Percentiles rank a stretch among this genome's conserved stretches.
Conservation (phyloP, 2,888 invertebrate genomes). For the Ligdia adustata region DNA sequence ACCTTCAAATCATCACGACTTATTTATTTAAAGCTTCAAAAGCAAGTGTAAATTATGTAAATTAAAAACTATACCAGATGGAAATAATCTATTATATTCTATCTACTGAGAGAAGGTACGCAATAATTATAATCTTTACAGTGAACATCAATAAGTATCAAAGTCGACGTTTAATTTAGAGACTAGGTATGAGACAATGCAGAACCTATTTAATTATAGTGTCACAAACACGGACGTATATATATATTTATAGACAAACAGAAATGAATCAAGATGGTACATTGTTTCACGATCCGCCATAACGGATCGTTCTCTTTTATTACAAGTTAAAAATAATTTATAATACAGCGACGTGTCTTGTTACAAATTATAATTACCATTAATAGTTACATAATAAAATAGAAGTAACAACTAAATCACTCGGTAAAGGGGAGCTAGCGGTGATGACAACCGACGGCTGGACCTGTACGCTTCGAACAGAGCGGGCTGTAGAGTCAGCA, state of each 20-base stretch:
- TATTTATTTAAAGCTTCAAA: slow-evolving; percentile 15
- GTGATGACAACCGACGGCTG: neutral
- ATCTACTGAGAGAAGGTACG: no score
- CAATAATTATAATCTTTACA: neutral
- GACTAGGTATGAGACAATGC: neutral
- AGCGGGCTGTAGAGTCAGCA: no score
- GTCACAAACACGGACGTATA: slow-evolving; percentile 14
- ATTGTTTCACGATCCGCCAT: slow-evolving; percentile 33
- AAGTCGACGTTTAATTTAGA: neutral
- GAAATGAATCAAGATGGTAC: slow-evolving; percentile 34
- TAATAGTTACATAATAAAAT: slow-evolving; percentile 37
- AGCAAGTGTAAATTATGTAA: slow-evolving; percentile 6
- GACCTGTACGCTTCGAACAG: neutral
- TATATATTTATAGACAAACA: no score
- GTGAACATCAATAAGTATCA: slow-evolving; percentile 2
- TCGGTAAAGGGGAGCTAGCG: slow-evolving; percentile 32
- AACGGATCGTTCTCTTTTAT: slow-evolving; percentile 34
- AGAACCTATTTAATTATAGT: neutral
- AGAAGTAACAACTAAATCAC: slow-evolving; percentile 37
- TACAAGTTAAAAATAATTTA: slow-evolving; percentile 38
- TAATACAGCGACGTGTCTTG: slow-evolving; percentile 38
- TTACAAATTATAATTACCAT: slow-evolving; percentile 39
- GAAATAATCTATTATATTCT: no score
- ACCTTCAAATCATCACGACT: slow-evolving; percentile 1
- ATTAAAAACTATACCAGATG: slow-evolving; percentile 2